A percentile compares a stretch with the other conserved stretches of the same genome.
phyloP scores from a whole-genome alignment of 2,797 vertebrate genomes.

The Bradypodion pumilum region DNA sequence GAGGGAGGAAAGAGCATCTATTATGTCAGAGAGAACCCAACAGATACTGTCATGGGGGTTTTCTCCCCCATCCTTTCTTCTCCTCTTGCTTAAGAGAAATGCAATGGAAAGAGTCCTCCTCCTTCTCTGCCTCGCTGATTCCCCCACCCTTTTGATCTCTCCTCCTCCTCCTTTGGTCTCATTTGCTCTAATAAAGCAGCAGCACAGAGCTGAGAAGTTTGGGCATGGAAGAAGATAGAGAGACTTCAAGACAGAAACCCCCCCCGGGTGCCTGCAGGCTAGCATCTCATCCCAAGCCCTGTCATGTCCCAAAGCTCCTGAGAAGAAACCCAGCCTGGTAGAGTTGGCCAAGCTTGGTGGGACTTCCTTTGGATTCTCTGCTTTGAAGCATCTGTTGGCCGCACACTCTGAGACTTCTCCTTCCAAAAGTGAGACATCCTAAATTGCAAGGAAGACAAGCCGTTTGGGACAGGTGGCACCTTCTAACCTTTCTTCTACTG shows the following conservation, averaged over 20 bases:
- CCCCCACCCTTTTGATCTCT: slow-evolving; percentile 33
- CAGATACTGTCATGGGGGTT: not conserved
- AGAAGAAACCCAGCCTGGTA: not conserved
- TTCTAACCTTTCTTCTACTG: not conserved
- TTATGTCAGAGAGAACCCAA: slow-evolving; percentile 4
- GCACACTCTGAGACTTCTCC: not conserved
- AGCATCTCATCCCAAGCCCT: rapidly evolving
- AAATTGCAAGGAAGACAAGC: rapidly evolving
- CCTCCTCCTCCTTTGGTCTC: slow-evolving; percentile 38
- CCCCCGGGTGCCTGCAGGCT: not conserved
- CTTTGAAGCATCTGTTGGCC: not conserved
- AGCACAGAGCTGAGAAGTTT: slow-evolving; percentile 23
- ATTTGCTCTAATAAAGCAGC: slow-evolving; percentile 31
- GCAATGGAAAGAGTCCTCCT: not conserved
- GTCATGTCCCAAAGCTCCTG: not conserved
- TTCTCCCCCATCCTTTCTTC: not conserved
- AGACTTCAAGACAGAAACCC: not conserved
- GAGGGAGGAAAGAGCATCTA: not conserved
- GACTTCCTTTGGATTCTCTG: not conserved
- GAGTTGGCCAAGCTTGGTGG: not conserved
- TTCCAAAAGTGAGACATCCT: not conserved
- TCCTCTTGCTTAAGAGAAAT: not conserved
- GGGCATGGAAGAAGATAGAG: slow-evolving; percentile 50
- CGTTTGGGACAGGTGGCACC: rapidly evolving
- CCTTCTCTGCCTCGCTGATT: not conserved